These are phyloP conservation scores for Antheraea pernyi DNA, from an alignment of 1,140 invertebrate genomes.

Conservation along the genomic window DNA sequence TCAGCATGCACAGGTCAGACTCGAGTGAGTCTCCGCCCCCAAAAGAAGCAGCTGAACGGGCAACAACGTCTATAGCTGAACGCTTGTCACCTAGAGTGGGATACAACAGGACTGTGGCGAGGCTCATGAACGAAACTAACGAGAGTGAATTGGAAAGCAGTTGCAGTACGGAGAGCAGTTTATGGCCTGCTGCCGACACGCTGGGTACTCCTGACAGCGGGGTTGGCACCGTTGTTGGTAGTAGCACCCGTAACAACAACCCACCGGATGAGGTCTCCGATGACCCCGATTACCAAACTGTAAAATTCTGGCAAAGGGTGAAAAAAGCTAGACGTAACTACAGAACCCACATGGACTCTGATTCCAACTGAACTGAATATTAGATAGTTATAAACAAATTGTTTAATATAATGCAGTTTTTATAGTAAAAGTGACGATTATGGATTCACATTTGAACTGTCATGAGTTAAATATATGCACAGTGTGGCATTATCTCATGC, in stretches of 20 bases:
- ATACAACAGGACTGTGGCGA: slow-evolving; percentile 58
- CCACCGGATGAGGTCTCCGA: slow-evolving; percentile 60
- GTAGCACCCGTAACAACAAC: slow-evolving; percentile 40
- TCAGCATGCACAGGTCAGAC: slow-evolving; percentile 53
- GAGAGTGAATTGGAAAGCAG: slow-evolving; percentile 75
- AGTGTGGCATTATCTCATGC: too few species aligned
- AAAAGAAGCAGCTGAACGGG: slow-evolving; percentile 37
- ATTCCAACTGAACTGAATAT: slow-evolving; percentile 74
- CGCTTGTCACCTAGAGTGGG: slow-evolving; percentile 40
- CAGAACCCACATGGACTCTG: slow-evolving; percentile 79
- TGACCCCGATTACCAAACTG: slow-evolving; percentile 72
- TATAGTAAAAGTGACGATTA: slow-evolving; percentile 3
- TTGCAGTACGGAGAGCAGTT: slow-evolving; percentile 65
- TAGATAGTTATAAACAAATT: slow-evolving; percentile 6
- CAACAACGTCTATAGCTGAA: slow-evolving; percentile 31
- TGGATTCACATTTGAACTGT: background rate
- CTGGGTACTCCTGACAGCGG: slow-evolving; percentile 54
- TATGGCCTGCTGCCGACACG: slow-evolving; percentile 35
- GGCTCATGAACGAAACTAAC: slow-evolving; percentile 74
- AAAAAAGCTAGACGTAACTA: slow-evolving; percentile 79
- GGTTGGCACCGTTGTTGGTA: slow-evolving; percentile 46
- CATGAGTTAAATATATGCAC: too few species aligned
- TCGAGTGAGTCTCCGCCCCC: slow-evolving; percentile 63
- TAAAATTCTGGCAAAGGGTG: slow-evolving; percentile 76
- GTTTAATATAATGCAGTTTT: slow-evolving; percentile 1